Percentiles rank a stretch among this genome's conserved stretches.
phyloP scores from a whole-genome alignment of 2,797 vertebrate genomes.

The Simalia tracyae region DNA sequence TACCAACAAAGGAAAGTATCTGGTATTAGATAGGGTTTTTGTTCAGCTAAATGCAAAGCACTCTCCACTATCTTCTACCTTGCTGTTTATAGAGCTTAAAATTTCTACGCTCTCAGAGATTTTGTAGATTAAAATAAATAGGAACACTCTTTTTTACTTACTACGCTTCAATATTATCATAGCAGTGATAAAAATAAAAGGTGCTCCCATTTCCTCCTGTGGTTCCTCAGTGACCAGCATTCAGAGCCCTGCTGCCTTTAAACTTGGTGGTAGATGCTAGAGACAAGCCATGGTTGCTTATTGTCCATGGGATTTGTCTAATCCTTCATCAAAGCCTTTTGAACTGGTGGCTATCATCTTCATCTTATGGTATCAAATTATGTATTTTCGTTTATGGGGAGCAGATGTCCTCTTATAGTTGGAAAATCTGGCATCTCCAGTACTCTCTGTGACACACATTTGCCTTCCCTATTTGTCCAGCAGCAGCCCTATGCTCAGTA shows the following conservation, averaged over 20 bases:
- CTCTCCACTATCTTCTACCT: neutral
- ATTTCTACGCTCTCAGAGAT: neutral
- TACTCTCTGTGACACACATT: too few species aligned
- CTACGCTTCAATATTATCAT: neutral
- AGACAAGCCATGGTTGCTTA: neutral
- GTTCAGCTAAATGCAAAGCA: neutral
- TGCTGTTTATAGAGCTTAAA: neutral
- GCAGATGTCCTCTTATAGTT: neutral
- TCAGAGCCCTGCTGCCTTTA: neutral
- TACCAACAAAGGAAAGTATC: constrained; percentile 34
- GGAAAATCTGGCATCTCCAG: neutral
- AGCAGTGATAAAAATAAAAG: neutral
- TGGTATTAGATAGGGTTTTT: constrained; percentile 12
- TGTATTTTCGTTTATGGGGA: neutral
- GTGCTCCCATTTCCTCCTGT: neutral
- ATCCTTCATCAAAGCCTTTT: neutral
- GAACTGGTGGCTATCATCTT: neutral
- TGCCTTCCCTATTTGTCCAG: too few species aligned
- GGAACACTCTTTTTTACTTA: neutral
- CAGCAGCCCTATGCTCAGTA: too few species aligned
- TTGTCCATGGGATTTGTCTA: neutral
- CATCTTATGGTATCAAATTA: neutral
- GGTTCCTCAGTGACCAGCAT: neutral
- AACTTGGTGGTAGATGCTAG: neutral
- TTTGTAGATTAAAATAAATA: constrained; percentile 5